Evolutionary conservation across 2,797 vertebrate genomes (phyloP).

Genomic region (Knipowitschia caucasica): DNA sequence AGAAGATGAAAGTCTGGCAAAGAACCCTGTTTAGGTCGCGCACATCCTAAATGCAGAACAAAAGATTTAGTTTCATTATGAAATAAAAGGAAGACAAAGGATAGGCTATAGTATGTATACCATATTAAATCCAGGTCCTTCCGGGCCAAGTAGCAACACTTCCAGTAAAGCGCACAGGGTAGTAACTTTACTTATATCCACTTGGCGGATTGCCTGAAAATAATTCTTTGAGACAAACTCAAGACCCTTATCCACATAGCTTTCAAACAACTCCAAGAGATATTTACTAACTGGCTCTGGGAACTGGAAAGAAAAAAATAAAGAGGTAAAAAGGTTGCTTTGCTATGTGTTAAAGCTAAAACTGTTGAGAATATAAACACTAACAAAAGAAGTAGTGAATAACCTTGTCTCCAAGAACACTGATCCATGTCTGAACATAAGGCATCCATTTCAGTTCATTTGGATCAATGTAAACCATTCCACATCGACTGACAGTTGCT

Average conservation of each 20-base stretch:
- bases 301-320: slow-evolving; percentile 57
- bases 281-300: slow-evolving; percentile 64
- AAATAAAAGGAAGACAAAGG: neutral
- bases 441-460: slow-evolving; percentile 89
- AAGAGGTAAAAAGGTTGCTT: neutral
- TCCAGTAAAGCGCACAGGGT: slow-evolving; percentile 85
- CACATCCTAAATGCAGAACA: slow-evolving; percentile 67
- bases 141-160: slow-evolving; percentile 76
- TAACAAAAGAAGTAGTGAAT: neutral
- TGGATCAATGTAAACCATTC: slow-evolving; percentile 88
- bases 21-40: slow-evolving; percentile 68
- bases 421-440: slow-evolving; percentile 84
- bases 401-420: slow-evolving; percentile 70
- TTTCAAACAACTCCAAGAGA: slow-evolving; percentile 79
- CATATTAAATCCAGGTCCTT: slow-evolving; percentile 71
- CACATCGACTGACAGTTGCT: slow-evolving; percentile 88
- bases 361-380: no score
- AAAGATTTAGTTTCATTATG: neutral
- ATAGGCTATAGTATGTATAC: slow-evolving; percentile 58
- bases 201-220: slow-evolving; percentile 81
- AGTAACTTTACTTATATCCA: slow-evolving; percentile 88
- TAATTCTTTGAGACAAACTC: slow-evolving; percentile 79
- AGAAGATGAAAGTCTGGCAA: slow-evolving; percentile 84
- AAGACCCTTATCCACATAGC: slow-evolving; percentile 82
- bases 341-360: no score